Percentiles rank a stretch among this genome's conserved stretches.
Conservation (phyloP, 1,140 invertebrate species). For the Eciton burchellii region DNA sequence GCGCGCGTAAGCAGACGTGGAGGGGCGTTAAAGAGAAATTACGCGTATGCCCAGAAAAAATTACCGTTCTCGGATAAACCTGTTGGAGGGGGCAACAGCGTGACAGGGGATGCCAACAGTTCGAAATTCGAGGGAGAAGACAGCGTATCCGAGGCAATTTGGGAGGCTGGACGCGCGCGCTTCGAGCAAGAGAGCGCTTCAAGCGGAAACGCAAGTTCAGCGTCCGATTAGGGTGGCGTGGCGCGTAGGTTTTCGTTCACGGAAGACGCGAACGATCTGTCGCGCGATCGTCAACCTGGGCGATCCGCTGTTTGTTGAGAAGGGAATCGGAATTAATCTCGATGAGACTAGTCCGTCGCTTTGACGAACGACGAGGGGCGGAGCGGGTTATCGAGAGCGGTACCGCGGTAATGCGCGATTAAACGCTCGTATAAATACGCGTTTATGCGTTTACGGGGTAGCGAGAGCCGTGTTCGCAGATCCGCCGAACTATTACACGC, state of each 20-base stretch:
- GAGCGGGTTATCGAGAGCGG: conserved; percentile 8
- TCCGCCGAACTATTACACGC: conserved; percentile 83
- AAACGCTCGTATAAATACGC: conserved; percentile 62
- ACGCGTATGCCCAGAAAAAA: background rate
- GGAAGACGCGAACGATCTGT: background rate
- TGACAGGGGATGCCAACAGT: no score
- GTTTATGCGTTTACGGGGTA: conserved; percentile 14
- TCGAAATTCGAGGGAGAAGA: no score
- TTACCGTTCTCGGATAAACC: background rate
- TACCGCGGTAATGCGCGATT: conserved; percentile 34
- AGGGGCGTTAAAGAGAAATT: conserved; percentile 9
- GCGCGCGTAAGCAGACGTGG: background rate
- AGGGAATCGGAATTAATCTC: conserved; percentile 33
- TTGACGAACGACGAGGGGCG: background rate
- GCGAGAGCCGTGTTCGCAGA: conserved; percentile 68
- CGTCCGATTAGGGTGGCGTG: background rate
- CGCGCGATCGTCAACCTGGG: background rate
- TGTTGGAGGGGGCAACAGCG: background rate
- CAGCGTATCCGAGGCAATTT: no score
- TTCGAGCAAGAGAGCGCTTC: background rate
- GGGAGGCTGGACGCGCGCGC: no score
- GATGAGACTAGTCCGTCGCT: conserved; percentile 18
- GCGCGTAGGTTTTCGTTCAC: background rate
- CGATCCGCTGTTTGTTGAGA: background rate
- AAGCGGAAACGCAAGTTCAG: background rate